Conservation (phyloP, 2,888 invertebrate species). For the Ypsolopha sequella region DNA sequence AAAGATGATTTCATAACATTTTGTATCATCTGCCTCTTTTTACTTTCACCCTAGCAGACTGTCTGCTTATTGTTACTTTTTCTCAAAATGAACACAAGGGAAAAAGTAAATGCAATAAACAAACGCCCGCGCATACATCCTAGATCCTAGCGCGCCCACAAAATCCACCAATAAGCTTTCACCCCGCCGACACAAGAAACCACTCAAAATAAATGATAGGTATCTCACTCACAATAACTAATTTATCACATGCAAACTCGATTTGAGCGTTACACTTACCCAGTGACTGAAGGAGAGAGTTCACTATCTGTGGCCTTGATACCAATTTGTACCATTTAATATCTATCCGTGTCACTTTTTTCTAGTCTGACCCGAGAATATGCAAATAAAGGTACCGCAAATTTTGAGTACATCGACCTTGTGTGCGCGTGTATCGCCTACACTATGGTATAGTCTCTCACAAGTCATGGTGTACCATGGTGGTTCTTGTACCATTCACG, state of each 20-base stretch:
- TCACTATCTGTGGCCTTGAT: slow-evolving; percentile 54
- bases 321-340: slow-evolving; percentile 50
- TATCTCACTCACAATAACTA: slow-evolving; percentile 62
- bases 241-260: slow-evolving; percentile 59
- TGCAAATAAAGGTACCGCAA: slow-evolving; percentile 65
- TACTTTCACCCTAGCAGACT: no score
- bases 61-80: no score
- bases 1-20: no score
- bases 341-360: slow-evolving; percentile 60
- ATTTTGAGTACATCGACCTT: slow-evolving; percentile 64
- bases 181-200: slow-evolving; percentile 56
- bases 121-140: not conserved
- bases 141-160: slow-evolving; percentile 3
- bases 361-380: slow-evolving; percentile 49
- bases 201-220: slow-evolving; percentile 55
- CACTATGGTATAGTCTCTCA: no score
- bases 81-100: no score
- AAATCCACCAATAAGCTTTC: slow-evolving; percentile 41
- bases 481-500: no score
- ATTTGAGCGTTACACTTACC: slow-evolving; percentile 67
- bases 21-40: no score
- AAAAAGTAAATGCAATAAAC: not conserved
- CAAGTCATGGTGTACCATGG: no score
- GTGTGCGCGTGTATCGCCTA: slow-evolving; percentile 16
- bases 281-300: slow-evolving; percentile 56